Percentiles rank a stretch among this genome's conserved stretches.
Conservation (phyloP, 1,140 invertebrate species). For the Neodiprion virginianus region DNA sequence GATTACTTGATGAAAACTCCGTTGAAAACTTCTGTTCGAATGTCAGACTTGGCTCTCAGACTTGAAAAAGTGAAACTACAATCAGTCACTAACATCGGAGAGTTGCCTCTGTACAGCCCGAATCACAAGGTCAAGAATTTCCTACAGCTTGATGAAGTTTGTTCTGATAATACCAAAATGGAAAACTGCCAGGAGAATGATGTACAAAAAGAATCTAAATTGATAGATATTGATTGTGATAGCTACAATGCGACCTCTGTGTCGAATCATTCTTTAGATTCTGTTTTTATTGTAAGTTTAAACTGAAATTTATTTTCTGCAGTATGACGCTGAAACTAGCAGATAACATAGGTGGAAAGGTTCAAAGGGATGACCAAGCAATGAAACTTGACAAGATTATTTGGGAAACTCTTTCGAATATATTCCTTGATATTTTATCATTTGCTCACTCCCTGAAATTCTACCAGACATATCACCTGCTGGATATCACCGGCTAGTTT, state of each 20-base stretch:
- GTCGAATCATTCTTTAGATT: conserved; percentile 37
- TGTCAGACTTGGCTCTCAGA: conserved; percentile 35
- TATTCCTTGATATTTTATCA: background rate
- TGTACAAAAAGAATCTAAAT: conserved; percentile 29
- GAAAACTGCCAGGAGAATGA: background rate
- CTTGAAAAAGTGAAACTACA: conserved; percentile 37
- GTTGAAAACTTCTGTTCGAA: conserved; percentile 17
- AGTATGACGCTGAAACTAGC: too few species aligned
- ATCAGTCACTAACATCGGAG: background rate
- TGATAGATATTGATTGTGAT: conserved; percentile 41
- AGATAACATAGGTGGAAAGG: too few species aligned
- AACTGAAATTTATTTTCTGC: too few species aligned
- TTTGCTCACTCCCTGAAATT: background rate
- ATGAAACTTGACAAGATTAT: too few species aligned
- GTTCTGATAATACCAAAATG: too few species aligned
- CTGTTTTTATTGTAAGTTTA: conserved; percentile 46
- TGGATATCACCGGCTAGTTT: too few species aligned
- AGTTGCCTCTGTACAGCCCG: background rate
- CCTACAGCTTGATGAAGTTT: background rate
- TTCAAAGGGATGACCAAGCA: too few species aligned
- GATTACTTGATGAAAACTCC: background rate
- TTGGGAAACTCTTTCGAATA: background rate
- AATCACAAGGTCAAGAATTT: background rate
- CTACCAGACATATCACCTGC: too few species aligned
- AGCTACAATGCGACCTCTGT: conserved; percentile 19